Base-by-base conservation (phyloP, 1,140 invertebrate species). In the Hestina assimilis region DNA sequence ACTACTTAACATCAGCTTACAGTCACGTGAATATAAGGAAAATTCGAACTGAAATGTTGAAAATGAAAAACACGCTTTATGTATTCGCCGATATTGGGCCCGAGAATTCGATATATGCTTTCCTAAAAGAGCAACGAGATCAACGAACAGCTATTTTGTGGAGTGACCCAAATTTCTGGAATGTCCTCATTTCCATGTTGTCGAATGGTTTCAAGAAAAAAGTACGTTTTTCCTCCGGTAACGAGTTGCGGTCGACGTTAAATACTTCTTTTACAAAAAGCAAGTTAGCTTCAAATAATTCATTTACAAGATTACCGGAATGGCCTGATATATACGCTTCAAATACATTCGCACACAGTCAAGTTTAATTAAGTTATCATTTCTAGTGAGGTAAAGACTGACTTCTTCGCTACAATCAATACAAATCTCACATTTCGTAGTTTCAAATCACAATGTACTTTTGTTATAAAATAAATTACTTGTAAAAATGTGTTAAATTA, bases 371-470 rank as follows among this genome's bases (percentile, higher is more conserved):
- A 51, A 52, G 48, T 61, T 67, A 53, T 68, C 58, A 59, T 65
- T 70, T 71, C 75, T 82, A 81, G 75, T 80, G 84, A 87, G 84
- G 79, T 76, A 87, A 87, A 87, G 84, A 87, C 84, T 87, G 84
- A 87, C 65, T 81, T 74, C 74, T 83, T 76, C 73, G 68, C 64
- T 67, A 73, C 46, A 56, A 65, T 48, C 62, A 50, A 59, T 56
- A 67, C 69, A 48, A 57, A 29, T 67, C 59, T 69, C 66, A 74
- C 59, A 67, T 62, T 70, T 41, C 47, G 58, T 65, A 61, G 66
- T 68, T 65, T 55, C 40, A 60, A 35, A 72, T 67, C 65, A 69
- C 65, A 31, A 58, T 64, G 42, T 59, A 66, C 26, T 72, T 74
- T 66, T 60, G 48, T 66, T 63, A 57, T 41, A 45, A 57, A 47